Conservation (phyloP, 2,113 vertebrate species). For the Abramis brama region DNA sequence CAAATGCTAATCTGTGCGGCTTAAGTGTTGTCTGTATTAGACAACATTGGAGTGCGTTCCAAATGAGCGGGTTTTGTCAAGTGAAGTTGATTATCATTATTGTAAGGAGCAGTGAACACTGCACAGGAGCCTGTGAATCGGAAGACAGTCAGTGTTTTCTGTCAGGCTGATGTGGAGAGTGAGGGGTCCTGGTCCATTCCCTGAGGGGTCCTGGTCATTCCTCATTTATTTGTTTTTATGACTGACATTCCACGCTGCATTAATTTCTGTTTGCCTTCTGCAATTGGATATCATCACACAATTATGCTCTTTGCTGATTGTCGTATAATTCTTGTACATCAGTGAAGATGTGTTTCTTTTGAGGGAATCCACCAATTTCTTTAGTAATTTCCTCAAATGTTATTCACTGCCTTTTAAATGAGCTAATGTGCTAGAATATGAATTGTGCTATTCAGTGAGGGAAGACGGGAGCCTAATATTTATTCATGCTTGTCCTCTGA, state of each 20-base stretch:
- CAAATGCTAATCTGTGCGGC: background rate
- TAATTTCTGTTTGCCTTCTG: background rate
- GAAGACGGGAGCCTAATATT: slow-evolving; percentile 52
- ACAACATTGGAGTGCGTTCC: background rate
- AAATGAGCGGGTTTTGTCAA: background rate
- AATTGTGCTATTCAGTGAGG: slow-evolving; percentile 45
- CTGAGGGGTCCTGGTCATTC: background rate
- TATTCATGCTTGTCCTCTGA: slow-evolving; percentile 61
- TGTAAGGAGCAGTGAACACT: background rate
- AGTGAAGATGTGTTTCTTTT: slow-evolving; percentile 5
- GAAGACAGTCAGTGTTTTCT: background rate
- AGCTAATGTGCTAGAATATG: slow-evolving; percentile 49
- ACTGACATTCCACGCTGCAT: background rate
- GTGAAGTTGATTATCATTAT: background rate
- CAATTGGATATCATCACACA: background rate
- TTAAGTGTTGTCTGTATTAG: background rate
- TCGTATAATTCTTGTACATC: background rate
- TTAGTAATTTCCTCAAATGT: slow-evolving; percentile 29
- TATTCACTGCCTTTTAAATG: slow-evolving; percentile 21
- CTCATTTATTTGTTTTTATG: slow-evolving; percentile 8
- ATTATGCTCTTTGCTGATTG: background rate
- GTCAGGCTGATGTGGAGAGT: background rate
- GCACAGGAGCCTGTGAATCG: background rate
- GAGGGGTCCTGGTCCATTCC: slow-evolving; percentile 16
- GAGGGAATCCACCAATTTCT: slow-evolving; percentile 6